A percentile compares a stretch with the other conserved stretches of the same genome.
These are phyloP conservation scores for Platycercus adscitus DNA, from an alignment of 2,113 vertebrate species.

Conservation along the genomic window DNA sequence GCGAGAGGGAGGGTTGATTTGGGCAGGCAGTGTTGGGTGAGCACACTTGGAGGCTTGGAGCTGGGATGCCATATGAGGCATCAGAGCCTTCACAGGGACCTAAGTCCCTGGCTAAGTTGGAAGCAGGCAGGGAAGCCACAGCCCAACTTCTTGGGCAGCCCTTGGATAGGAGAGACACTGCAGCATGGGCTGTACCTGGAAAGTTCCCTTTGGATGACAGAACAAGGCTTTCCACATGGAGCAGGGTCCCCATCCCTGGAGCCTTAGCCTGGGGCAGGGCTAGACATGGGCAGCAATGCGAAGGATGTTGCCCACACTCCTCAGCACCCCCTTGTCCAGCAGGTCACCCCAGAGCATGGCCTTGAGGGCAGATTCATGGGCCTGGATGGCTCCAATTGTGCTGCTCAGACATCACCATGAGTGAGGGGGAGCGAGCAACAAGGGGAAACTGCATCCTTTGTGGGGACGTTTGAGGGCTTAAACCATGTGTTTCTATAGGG, in stretches of 20 bases:
- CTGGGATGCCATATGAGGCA: not conserved
- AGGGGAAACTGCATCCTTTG: not conserved
- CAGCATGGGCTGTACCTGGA: not conserved
- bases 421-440: not conserved
- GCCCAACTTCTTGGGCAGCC: not conserved
- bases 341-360: fast-evolving
- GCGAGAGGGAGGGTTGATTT: not conserved
- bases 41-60: not conserved
- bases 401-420: fast-evolving
- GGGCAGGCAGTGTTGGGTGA: not conserved
- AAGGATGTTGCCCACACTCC: not conserved
- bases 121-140: not conserved
- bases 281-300: not conserved
- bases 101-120: not conserved
- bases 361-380: not conserved
- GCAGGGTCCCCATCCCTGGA: not conserved
- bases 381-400: not conserved
- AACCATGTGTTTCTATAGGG: not conserved
- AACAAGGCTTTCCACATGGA: not conserved
- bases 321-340: not conserved
- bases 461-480: not conserved
- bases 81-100: not conserved
- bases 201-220: not conserved
- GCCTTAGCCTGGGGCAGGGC: not conserved
- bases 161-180: fast-evolving